Percentiles rank a stretch among this genome's conserved stretches.
phyloP scores from a whole-genome alignment of 1,140 invertebrate species.

The Zaprionus africanus region DNA sequence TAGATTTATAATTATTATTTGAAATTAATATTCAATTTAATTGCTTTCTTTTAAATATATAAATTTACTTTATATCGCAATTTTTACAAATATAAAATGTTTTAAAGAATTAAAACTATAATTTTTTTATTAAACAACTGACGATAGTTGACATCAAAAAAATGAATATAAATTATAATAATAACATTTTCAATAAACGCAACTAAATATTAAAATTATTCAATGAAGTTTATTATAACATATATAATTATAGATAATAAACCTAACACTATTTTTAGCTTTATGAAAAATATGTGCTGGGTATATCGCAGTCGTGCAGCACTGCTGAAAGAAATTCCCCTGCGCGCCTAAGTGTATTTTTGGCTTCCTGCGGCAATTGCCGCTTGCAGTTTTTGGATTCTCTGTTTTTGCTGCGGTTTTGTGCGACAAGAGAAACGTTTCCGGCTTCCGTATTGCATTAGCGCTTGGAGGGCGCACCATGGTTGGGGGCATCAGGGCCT shows the following conservation, averaged over 20 bases:
- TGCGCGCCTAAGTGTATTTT: slow-evolving; percentile 4
- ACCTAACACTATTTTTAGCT: too few species aligned
- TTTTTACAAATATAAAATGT: too few species aligned
- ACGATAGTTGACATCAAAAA: too few species aligned
- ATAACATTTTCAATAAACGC: not conserved
- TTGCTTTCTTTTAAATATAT: too few species aligned
- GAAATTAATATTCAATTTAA: too few species aligned
- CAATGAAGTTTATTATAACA: too few species aligned
- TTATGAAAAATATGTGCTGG: not conserved
- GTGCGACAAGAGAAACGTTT: slow-evolving; percentile 66
- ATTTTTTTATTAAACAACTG: too few species aligned
- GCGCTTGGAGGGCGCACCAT: not conserved
- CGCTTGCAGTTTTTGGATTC: slow-evolving; percentile 58
- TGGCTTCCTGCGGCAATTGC: slow-evolving; percentile 48
- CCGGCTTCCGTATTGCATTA: slow-evolving; percentile 68
- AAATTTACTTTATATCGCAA: too few species aligned
- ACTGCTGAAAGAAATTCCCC: not conserved
- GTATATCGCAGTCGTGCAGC: slow-evolving; percentile 1
- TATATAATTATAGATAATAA: too few species aligned
- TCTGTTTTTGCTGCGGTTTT: slow-evolving; percentile 34
- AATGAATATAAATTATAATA: not conserved
- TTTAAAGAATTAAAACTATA: too few species aligned
- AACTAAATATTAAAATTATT: too few species aligned
- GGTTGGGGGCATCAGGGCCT: slow-evolving; percentile 1
- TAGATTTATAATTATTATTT: too few species aligned